These are phyloP conservation scores for Gallirallus australis DNA, from an alignment of 2,797 vertebrate genomes.

Conservation along the genomic window DNA sequence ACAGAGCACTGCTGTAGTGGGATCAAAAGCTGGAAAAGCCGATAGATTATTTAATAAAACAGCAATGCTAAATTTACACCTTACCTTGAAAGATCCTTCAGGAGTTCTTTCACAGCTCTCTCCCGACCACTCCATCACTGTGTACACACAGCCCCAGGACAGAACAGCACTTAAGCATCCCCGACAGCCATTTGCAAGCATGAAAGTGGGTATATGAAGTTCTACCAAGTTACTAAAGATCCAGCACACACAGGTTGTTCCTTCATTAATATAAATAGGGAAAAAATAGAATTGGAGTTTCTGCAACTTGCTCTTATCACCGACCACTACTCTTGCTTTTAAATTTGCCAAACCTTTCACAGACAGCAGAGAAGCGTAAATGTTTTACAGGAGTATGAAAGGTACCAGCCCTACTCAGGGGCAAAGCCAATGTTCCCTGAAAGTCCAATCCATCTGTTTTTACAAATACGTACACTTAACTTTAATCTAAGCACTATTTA, in stretches of 20 bases:
- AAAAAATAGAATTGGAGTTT: not conserved
- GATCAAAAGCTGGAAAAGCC: constrained; percentile 23
- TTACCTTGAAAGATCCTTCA: constrained; percentile 18
- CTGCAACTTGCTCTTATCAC: not conserved
- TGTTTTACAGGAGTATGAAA: not conserved
- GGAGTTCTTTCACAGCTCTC: not conserved
- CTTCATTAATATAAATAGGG: not conserved
- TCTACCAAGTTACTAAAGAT: not conserved
- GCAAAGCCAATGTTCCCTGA: not conserved
- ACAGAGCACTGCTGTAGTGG: not conserved
- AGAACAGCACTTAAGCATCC: not conserved
- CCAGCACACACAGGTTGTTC: not conserved
- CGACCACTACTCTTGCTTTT: not conserved
- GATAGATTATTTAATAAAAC: not conserved
- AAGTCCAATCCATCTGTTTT: constrained; percentile 37
- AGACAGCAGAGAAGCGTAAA: not conserved
- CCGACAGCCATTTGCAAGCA: not conserved
- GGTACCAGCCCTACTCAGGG: not conserved
- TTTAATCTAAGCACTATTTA: constrained; percentile 52
- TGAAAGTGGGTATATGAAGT: not conserved
- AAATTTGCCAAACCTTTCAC: not conserved
- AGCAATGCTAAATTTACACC: not conserved
- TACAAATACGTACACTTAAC: constrained; percentile 44
- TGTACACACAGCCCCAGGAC: not conserved
- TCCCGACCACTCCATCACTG: not conserved